Evolutionary conservation across 2,797 vertebrate species (phyloP), one percentile per base, ranked within the genome.

Genomic region (Coccyzus lansbergi): DNA sequence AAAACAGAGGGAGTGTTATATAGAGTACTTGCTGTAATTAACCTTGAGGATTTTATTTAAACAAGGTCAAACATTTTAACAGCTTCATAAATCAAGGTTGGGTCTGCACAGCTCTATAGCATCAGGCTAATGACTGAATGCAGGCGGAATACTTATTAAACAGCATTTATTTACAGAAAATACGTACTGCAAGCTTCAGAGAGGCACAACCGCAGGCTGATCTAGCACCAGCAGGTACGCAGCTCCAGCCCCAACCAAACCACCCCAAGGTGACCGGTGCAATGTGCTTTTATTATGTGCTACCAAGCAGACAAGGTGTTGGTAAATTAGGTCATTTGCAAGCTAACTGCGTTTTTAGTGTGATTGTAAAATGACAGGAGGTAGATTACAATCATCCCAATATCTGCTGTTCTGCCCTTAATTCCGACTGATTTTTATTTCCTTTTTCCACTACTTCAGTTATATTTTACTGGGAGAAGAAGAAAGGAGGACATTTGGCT

Each of bases 31-130:
- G 88, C 56, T 96, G 91, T 52, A 93, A 95, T 97, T 96, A 96
- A 96, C 78, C 82, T 95, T 92, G 74, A 92, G 74, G 91, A 65
- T 92, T 96, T 93, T 94, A 96, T 95, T 97, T 88, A 86, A 94
- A 92, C 51, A 96, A 95, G 93, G 89, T 93, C 90, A 92, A 92
- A 96, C 70, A 82, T 91, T 94, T 93, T 83, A 91, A 83, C 71
- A 95, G 93, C 83, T 92, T 95, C 92, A 93, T 94, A 96, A 86
- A 89, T 82, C 74, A 86, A 83, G 92, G 74, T 83, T 96, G 96
- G 92, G 60, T 84, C 68, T 2, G 1, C 8, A 11, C 12, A 4
- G 83, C 87, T 92, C 91, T 62, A 8, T 46, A 91, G 83, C 65
- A 70, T 36, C 80, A 48, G 56, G 60, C 89, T 93, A 74, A 92